Conservation (phyloP, 2,797 vertebrate genomes). For the Dipus sagitta region DNA sequence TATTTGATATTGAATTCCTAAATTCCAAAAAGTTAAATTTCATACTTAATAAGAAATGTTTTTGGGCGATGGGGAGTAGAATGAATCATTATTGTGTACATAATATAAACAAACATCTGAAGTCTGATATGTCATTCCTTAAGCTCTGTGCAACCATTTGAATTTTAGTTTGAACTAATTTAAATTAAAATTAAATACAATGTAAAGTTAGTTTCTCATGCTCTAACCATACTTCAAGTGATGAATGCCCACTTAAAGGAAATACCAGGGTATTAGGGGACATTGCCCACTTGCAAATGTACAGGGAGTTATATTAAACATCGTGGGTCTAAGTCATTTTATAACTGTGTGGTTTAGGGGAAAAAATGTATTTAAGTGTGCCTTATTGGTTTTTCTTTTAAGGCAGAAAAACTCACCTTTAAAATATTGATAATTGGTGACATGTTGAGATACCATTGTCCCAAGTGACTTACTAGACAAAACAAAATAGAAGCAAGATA, state of each 20-base stretch:
- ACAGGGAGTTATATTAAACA: not conserved
- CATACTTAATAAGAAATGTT: slow-evolving; percentile 35
- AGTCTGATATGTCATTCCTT: not conserved
- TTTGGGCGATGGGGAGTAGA: not conserved
- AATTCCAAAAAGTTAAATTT: not conserved
- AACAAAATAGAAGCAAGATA: not conserved
- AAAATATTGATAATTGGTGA: not conserved
- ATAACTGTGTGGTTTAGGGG: not conserved
- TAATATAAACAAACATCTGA: not conserved
- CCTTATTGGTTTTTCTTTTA: not conserved
- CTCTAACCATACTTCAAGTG: not conserved
- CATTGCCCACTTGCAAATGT: not conserved
- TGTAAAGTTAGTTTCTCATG: not conserved
- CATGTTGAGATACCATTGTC: not conserved
- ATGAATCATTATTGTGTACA: not conserved
- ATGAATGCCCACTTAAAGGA: not conserved
- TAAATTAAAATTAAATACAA: not conserved
- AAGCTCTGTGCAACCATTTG: not conserved
- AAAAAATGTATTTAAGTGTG: not conserved
- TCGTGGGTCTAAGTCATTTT: not conserved
- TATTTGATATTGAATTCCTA: slow-evolving; percentile 60
- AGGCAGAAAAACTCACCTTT: not conserved
- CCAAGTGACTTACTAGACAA: not conserved
- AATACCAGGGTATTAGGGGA: not conserved
- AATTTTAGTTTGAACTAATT: slow-evolving; percentile 24